These are phyloP conservation scores for Chelonus insularis DNA, from an alignment of 1,140 invertebrate genomes.

Conservation along the genomic window DNA sequence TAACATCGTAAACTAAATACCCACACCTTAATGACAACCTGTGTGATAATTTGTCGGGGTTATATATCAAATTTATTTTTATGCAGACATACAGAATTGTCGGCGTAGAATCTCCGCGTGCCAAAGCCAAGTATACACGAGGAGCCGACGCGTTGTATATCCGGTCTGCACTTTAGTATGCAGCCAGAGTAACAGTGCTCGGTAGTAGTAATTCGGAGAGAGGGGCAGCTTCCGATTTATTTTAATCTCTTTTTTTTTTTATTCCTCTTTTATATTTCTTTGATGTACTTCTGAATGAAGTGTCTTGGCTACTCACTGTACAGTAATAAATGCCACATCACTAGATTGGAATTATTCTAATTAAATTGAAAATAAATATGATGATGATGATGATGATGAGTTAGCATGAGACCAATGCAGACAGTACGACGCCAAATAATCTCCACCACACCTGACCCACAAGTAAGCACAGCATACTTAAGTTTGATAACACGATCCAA, in stretches of 20 bases:
- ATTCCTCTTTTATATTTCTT: not conserved
- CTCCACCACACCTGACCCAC: not conserved
- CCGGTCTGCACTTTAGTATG: slow-evolving; percentile 58
- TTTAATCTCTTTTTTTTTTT: slow-evolving; percentile 52
- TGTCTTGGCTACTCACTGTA: too few relatives aligned
- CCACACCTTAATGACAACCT: too few relatives aligned
- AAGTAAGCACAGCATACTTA: not conserved
- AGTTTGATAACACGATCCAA: not conserved
- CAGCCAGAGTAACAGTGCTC: slow-evolving; percentile 46
- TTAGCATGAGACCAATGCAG: not conserved
- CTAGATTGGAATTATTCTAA: too few relatives aligned
- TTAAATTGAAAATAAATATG: not conserved
- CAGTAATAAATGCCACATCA: too few relatives aligned
- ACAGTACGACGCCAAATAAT: slow-evolving; percentile 4
- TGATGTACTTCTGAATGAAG: too few relatives aligned
- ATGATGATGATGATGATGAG: not conserved
- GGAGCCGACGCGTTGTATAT: slow-evolving; percentile 53
- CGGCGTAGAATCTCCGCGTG: slow-evolving; percentile 1
- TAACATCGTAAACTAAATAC: too few relatives aligned
- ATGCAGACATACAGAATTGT: not conserved
- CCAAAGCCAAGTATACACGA: slow-evolving; percentile 21
- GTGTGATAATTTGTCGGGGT: too few relatives aligned
- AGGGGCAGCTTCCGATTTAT: slow-evolving; percentile 55
- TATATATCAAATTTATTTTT: too few relatives aligned
- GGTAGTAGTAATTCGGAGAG: slow-evolving; percentile 40